phyloP scores from a whole-genome alignment of 1,140 invertebrate species.

The Anthonomus grandis region DNA sequence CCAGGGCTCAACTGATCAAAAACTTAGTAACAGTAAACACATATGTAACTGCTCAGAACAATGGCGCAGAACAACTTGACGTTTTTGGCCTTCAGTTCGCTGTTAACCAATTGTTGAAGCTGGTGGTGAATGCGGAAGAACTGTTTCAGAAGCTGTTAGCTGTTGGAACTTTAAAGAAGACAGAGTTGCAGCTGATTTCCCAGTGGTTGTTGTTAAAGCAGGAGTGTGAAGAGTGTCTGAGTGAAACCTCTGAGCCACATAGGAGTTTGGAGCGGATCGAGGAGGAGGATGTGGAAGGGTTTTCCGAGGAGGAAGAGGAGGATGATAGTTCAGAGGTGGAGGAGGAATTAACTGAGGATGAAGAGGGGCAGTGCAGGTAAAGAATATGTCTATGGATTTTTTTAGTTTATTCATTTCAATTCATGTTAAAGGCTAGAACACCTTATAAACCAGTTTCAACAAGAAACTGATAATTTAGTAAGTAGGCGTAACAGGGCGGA shows the following conservation, averaged over 20 bases:
- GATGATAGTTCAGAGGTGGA: constrained; percentile 51
- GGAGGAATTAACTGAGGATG: constrained; percentile 19
- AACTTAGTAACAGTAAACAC: constrained; percentile 67
- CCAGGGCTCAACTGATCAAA: constrained; percentile 59
- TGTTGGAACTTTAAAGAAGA: constrained; percentile 60
- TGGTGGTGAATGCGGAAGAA: constrained; percentile 80
- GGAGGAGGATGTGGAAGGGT: constrained; percentile 52
- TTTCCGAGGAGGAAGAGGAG: constrained; percentile 54
- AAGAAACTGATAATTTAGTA: constrained; percentile 66
- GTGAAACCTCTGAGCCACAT: constrained; percentile 54
- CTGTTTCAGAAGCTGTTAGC: constrained; percentile 66
- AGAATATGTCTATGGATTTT: not conserved
- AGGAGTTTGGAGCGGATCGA: constrained; percentile 62
- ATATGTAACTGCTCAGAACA: constrained; percentile 62
- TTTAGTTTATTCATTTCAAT: no score
- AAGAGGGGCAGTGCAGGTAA: constrained; percentile 4
- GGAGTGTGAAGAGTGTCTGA: constrained; percentile 79
- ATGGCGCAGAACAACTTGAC: constrained; percentile 49
- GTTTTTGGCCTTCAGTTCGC: constrained; percentile 75
- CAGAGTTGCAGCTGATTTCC: constrained; percentile 74
- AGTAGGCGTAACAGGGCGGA: constrained; percentile 39
- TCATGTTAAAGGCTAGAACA: constrained; percentile 65
- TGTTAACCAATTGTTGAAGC: constrained; percentile 74
- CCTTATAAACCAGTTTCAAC: constrained; percentile 66
- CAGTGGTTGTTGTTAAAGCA: constrained; percentile 81